A percentile compares a stretch with the other conserved stretches of the same genome.
These are phyloP conservation scores for Calidris pygmaea DNA, from an alignment of 2,113 vertebrate species.

Conservation along the genomic window DNA sequence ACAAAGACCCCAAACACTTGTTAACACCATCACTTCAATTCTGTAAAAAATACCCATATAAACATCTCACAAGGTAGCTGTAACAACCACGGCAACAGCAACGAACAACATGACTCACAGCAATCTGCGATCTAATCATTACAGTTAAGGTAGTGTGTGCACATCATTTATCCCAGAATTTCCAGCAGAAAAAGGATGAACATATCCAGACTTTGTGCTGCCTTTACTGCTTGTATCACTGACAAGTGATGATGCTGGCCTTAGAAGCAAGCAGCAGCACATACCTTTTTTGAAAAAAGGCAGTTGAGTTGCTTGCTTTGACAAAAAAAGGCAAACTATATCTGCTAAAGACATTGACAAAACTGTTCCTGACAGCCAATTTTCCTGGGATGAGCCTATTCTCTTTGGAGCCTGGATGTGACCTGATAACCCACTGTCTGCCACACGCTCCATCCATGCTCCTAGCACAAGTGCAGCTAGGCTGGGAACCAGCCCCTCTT, in stretches of 20 bases:
- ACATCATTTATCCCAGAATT: neutral
- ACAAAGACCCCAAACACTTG: neutral
- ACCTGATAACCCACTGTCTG: too few species aligned
- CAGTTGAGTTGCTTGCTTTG: neutral
- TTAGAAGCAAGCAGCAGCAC: neutral
- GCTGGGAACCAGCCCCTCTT: neutral
- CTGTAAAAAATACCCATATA: neutral
- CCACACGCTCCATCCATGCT: neutral
- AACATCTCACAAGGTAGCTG: neutral
- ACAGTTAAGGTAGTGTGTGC: neutral
- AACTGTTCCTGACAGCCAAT: neutral
- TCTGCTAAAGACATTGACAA: neutral
- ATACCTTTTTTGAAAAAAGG: neutral
- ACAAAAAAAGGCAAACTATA: neutral
- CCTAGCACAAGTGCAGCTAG: too few species aligned
- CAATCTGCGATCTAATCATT: neutral
- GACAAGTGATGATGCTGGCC: neutral
- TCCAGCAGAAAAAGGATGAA: neutral
- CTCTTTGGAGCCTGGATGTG: neutral
- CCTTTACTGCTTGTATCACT: neutral
- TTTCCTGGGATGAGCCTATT: neutral
- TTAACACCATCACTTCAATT: neutral
- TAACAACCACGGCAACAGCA: constrained; percentile 16
- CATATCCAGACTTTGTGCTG: neutral
- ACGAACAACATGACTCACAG: neutral